Evolutionary conservation across 2,888 invertebrate genomes (phyloP).

Genomic region (Bhutanitis thaidina): DNA sequence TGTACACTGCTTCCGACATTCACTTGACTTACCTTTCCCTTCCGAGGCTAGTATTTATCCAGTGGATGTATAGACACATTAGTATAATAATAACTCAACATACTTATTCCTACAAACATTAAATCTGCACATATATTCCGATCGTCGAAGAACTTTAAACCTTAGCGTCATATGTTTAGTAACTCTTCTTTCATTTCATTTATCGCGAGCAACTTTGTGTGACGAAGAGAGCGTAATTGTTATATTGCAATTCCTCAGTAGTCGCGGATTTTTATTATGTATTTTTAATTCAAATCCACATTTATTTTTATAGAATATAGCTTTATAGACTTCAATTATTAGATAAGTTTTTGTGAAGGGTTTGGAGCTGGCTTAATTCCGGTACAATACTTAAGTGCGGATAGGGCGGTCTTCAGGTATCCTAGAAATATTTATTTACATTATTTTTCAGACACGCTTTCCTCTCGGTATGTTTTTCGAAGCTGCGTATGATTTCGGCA

Average conservation of each 20-base stretch:
- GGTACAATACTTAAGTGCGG: too few species aligned
- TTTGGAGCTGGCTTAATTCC: too few species aligned
- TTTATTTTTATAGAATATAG: too few species aligned
- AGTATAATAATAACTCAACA: background rate
- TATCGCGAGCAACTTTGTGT: background rate
- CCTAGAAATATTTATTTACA: too few species aligned
- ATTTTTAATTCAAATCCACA: too few species aligned
- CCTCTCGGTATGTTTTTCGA: too few species aligned
- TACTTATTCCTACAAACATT: background rate
- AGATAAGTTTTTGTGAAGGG: too few species aligned
- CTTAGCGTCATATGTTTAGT: background rate
- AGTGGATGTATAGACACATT: background rate
- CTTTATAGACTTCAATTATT: too few species aligned
- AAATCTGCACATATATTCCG: background rate
- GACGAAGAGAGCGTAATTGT: background rate
- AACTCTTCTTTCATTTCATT: background rate
- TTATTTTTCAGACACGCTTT: too few species aligned
- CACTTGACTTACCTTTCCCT: slow-evolving; percentile 13
- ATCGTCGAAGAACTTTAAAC: background rate
- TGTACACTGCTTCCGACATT: slow-evolving; percentile 13
- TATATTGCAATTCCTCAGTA: background rate
- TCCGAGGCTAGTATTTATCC: background rate
- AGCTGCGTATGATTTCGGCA: too few species aligned
- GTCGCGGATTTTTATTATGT: background rate
- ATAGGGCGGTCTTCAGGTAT: too few species aligned